A percentile compares a stretch with the other conserved stretches of the same genome.
phyloP scores from a whole-genome alignment of 1,140 invertebrate genomes.

The Thaumetopoea pityocampa region DNA sequence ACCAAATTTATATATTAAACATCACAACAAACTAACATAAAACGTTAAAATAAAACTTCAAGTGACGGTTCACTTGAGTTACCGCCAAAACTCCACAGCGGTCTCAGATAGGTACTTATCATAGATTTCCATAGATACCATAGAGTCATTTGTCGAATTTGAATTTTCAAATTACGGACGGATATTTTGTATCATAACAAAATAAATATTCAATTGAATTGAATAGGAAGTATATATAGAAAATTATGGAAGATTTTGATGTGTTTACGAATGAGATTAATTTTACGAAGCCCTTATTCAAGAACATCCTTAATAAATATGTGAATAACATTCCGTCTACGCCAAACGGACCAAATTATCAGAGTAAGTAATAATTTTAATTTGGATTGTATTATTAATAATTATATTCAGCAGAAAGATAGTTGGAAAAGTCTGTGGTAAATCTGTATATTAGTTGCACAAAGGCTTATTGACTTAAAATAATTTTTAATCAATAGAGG shows the following conservation, averaged over 20 bases:
- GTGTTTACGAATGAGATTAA: constrained; percentile 61
- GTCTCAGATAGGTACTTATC: too few relatives aligned
- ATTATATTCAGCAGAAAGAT: too few relatives aligned
- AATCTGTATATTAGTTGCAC: not conserved
- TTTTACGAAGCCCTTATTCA: constrained; percentile 46
- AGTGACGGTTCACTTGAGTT: too few relatives aligned
- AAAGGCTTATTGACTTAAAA: too few relatives aligned
- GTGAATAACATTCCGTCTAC: constrained; percentile 42
- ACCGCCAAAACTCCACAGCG: too few relatives aligned
- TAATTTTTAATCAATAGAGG: too few relatives aligned
- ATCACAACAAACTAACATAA: too few relatives aligned
- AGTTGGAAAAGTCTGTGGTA: too few relatives aligned
- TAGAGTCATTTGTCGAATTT: constrained; percentile 6
- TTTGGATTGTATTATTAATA: too few relatives aligned
- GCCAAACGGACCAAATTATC: constrained; percentile 65
- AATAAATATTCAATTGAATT: not conserved
- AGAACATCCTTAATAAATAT: constrained; percentile 53
- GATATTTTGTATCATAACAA: not conserved
- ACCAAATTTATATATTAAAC: too few relatives aligned
- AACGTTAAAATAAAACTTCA: too few relatives aligned
- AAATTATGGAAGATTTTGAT: constrained; percentile 60
- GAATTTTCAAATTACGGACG: constrained; percentile 7
- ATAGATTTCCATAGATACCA: not conserved
- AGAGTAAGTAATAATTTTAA: constrained; percentile 49
- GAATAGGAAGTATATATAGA: too few relatives aligned